Evolutionary conservation across 2,888 invertebrate genomes (phyloP).

Genomic region (Argynnis bischoffii): DNA sequence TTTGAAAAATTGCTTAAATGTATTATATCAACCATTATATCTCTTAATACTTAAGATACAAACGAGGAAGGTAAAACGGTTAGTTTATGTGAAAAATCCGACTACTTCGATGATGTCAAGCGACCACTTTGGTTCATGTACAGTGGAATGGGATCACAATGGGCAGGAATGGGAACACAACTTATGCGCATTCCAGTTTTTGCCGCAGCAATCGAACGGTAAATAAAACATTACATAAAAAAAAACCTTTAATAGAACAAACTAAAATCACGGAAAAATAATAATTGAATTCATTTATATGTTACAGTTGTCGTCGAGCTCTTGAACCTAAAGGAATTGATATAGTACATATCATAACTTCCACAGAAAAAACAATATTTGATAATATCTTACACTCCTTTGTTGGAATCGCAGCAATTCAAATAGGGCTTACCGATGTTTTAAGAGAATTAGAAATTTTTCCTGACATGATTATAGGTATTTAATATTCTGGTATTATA

Average conservation of each 20-base stretch:
- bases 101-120: conserved; percentile 52
- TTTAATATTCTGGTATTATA: too few species aligned
- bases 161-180: conserved; percentile 85
- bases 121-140: conserved; percentile 86
- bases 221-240: background rate
- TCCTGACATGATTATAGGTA: conserved; percentile 56
- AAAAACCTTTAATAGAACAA: background rate
- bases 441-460: conserved; percentile 79
- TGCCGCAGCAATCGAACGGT: conserved; percentile 54
- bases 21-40: too few species aligned
- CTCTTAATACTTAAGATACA: too few species aligned
- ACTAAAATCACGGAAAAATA: too few species aligned
- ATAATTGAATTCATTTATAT: background rate
- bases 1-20: too few species aligned
- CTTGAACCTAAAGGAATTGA: conserved; percentile 83
- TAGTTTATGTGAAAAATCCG: background rate
- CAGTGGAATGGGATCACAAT: conserved; percentile 62
- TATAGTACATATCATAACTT: conserved; percentile 84
- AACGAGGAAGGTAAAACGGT: too few species aligned
- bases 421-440: conserved; percentile 80
- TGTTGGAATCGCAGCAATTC: conserved; percentile 87
- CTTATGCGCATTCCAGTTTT: conserved; percentile 85
- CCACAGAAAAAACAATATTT: conserved; percentile 77
- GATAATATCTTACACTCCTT: conserved; percentile 86
- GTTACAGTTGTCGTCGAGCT: conserved; percentile 74